These are phyloP conservation scores for Epinephelus fuscoguttatus DNA, from an alignment of 2,113 vertebrate genomes.

Conservation along the genomic window DNA sequence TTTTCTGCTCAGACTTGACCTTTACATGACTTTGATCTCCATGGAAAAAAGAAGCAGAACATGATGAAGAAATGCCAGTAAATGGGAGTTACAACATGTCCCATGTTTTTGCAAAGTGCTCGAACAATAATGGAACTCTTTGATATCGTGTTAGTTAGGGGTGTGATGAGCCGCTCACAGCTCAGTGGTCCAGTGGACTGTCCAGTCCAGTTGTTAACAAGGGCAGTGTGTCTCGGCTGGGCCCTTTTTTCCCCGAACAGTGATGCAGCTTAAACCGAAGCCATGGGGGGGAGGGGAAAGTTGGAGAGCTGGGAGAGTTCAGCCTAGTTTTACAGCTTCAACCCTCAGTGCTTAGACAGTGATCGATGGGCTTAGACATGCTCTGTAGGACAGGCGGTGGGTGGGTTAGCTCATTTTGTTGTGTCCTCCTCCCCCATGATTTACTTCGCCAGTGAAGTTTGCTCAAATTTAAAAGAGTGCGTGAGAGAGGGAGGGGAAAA, in stretches of 20 bases:
- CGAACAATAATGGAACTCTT: not conserved
- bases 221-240: slow-evolving; percentile 47
- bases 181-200: slow-evolving; percentile 36
- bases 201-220: slow-evolving; percentile 66
- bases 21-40: slow-evolving; percentile 33
- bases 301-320: slow-evolving; percentile 53
- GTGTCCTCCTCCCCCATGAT: slow-evolving; percentile 64
- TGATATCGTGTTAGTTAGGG: not conserved
- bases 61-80: not conserved
- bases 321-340: slow-evolving; percentile 64
- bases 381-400: slow-evolving; percentile 69
- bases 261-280: slow-evolving; percentile 43
- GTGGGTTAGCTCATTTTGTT: slow-evolving; percentile 58
- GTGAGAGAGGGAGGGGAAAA: not conserved
- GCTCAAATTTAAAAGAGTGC: slow-evolving; percentile 22
- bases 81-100: not conserved
- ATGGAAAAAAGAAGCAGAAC: not conserved
- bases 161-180: slow-evolving; percentile 14
- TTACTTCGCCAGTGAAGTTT: slow-evolving; percentile 43
- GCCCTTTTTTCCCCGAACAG: slow-evolving; percentile 11
- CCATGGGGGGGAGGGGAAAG: slow-evolving; percentile 38
- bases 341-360: slow-evolving; percentile 51
- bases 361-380: slow-evolving; percentile 78
- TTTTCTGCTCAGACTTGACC: slow-evolving; percentile 12
- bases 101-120: not conserved